Evolutionary conservation across 2,113 vertebrate genomes (phyloP), one percentile per base, ranked within the genome.

Genomic region (Cyphomyrus discorhynchus): DNA sequence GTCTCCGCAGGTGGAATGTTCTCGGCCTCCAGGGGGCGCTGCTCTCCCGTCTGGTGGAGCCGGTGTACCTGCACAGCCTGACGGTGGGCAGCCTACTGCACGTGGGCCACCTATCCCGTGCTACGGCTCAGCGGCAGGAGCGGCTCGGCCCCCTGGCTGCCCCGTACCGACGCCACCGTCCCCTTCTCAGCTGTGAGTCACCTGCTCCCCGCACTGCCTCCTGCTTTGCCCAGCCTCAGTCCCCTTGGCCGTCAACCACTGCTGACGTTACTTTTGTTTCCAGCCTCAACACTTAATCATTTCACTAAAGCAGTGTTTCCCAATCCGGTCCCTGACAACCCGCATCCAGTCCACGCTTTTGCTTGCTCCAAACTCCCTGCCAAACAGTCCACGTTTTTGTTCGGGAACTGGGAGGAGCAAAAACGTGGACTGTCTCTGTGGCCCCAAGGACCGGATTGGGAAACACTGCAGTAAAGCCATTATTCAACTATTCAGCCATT

Each of bases 181-280:
- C 98, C 47, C 96, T 99, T 58, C 97, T 99, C 94, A 98, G 98
- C n/a, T 98, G 98, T 99, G 97, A 93, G 97, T 92, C 49, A n/a
- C 31, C 39, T 46, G 85, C 24, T 15, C 19, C 62, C 35, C 15
- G 0, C 4, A 10, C 86, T 45, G 15, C 49, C 5, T 24, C 10
- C 0, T 17, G 27, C 56, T 31, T 15, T 15, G 5, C 70, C 35
- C 70, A 5, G 74, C 74, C 74, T 42, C 15, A 39, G 27, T 74
- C 66, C 66, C 11, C 66, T 1, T 9, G 66, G 27, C 24, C 31
- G 0, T 11, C 9, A 27, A 11, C 3, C 11, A 31, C 70, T 39
- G 31, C 70, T 19, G 5, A 42, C 35, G 5, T 77, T 19, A 19
- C 9, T 19, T 42, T 19, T 35, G 70, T 39, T 77, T 39, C 31